Percentiles rank a stretch among this genome's conserved stretches.
phyloP scores from a whole-genome alignment of 1,140 invertebrate genomes.

The Neuroterus valhalla region DNA sequence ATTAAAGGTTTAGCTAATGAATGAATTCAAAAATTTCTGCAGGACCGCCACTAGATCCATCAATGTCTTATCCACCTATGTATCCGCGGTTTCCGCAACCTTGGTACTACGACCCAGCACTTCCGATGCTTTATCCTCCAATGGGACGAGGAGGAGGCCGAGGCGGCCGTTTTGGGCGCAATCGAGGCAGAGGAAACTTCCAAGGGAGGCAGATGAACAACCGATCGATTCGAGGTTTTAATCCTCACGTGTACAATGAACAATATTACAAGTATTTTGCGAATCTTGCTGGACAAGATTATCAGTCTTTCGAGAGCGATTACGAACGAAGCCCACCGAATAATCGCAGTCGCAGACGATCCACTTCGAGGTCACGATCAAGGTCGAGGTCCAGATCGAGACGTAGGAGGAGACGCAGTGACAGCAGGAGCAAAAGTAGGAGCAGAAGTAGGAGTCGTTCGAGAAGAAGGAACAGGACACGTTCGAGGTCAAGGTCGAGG shows the following conservation, averaged over 20 bases:
- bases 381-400: slow-evolving; percentile 52
- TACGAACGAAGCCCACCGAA: slow-evolving; percentile 71
- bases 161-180: slow-evolving; percentile 44
- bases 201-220: slow-evolving; percentile 45
- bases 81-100: slow-evolving; percentile 65
- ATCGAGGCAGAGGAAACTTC: slow-evolving; percentile 46
- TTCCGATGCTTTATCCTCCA: slow-evolving; percentile 63
- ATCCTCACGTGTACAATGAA: slow-evolving; percentile 68
- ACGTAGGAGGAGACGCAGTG: slow-evolving; percentile 35
- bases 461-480: slow-evolving; percentile 50
- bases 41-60: slow-evolving; percentile 40
- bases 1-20: neutral
- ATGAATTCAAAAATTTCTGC: neutral
- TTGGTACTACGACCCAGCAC: slow-evolving; percentile 66
- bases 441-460: slow-evolving; percentile 58
- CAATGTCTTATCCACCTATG: slow-evolving; percentile 52
- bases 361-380: slow-evolving; percentile 58
- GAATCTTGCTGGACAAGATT: slow-evolving; percentile 66
- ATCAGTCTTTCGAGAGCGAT: slow-evolving; percentile 61
- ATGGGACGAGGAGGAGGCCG: slow-evolving; percentile 52
- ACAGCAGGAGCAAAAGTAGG: slow-evolving; percentile 43
- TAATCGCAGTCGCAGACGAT: slow-evolving; percentile 59
- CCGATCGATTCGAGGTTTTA: slow-evolving; percentile 51
- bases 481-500: slow-evolving; percentile 56
- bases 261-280: slow-evolving; percentile 73